phyloP scores from a whole-genome alignment of 2,113 vertebrate genomes.

The Indicator maculatus region DNA sequence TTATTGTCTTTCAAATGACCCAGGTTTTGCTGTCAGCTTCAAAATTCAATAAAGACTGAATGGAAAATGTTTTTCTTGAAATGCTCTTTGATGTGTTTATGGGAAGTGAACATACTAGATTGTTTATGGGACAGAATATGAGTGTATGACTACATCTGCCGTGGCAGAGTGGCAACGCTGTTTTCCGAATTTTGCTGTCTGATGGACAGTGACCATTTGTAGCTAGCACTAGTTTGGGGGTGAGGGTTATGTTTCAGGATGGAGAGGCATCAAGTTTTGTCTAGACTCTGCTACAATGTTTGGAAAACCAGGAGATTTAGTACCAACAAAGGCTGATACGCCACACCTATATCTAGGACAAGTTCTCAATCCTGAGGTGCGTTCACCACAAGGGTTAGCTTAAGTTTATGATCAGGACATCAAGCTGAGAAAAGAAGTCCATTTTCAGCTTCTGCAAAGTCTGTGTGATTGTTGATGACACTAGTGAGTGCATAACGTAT shows the following conservation, averaged over 20 bases:
- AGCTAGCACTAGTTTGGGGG: neutral
- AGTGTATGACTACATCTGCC: neutral
- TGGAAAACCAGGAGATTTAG: neutral
- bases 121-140: neutral
- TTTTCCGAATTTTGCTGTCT: neutral
- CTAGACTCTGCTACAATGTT: neutral
- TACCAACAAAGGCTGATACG: neutral
- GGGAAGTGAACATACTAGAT: neutral
- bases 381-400: neutral
- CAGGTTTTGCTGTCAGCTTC: neutral
- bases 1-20: neutral
- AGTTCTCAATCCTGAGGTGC: neutral
- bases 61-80: neutral
- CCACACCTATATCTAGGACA: neutral
- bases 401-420: neutral
- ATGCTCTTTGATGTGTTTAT: neutral
- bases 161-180: neutral
- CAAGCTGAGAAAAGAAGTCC: neutral
- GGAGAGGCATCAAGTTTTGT: neutral
- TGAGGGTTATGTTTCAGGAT: neutral
- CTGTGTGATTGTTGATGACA: neutral
- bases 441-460: neutral
- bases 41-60: neutral
- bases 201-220: accelerated
- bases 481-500: neutral